Evolutionary conservation across 2,797 vertebrate species (phyloP), one percentile per base, ranked within the genome.

Genomic region (Enteromius afrohamiltoni): DNA sequence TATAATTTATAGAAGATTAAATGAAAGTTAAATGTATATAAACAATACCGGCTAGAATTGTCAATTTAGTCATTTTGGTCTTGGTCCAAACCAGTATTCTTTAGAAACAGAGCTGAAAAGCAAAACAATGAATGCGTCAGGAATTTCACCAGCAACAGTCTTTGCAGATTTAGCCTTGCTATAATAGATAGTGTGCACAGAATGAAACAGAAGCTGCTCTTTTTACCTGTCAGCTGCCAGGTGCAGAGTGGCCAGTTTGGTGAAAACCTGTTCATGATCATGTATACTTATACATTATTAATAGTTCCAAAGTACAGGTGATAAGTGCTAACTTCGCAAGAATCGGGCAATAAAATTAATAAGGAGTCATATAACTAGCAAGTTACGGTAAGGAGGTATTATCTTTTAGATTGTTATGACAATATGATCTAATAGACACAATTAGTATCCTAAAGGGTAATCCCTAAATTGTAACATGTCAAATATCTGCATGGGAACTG

Each of bases 211-310:
- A 17, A 73, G 29, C n/a, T 26, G 65, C 11, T 26, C 40, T 73
- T 58, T 73, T 85, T 87, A 89, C 88, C 88, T 85, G 79, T 71
- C 76, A 10, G 82, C 45, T 77, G 70, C 55, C n/a, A n/a, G n/a
- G 80, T 58, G 78, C 69, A 53, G 60, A 86, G 79, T 82, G 29
- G 8, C 21, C 40, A 77, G 47, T 75, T 73, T 49, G 62, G 80
- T 79, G 45, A 83, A 73, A 83, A 60, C 37, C 60, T 51, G 68
- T 71, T 26, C 37, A 26, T 51, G 78, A 77, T 77, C 26, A 90
- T 94, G 93, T 93, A 94, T 94, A 94, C 85, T 89, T 85, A 86
- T 60, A 91, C 88, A 91, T 86, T 91, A 92, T 91, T 93, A 90
- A 88, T 87, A 26, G 85, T 91, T 89, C 53, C 93, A 94, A 95